These are phyloP conservation scores for Crossocerus cetratus DNA, from an alignment of 2,888 invertebrate genomes.

Conservation along the genomic window DNA sequence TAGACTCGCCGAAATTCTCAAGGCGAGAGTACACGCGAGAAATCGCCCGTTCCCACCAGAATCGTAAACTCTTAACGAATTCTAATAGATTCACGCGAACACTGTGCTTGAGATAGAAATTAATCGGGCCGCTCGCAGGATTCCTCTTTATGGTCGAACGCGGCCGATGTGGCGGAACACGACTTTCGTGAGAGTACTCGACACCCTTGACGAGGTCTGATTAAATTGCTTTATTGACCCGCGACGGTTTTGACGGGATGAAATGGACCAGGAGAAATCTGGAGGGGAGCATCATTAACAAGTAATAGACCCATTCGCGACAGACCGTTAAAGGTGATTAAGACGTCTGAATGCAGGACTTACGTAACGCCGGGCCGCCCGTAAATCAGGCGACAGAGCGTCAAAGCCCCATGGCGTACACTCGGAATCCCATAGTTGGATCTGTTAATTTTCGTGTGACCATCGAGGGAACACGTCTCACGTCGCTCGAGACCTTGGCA, in stretches of 20 bases:
- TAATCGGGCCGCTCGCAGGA: no score
- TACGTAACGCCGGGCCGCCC: constrained; percentile 33
- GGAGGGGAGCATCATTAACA: constrained; percentile 32
- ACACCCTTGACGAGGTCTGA: no score
- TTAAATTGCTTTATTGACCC: no score
- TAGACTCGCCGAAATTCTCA: constrained; percentile 31
- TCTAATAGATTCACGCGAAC: no score
- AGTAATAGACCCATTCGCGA: constrained; percentile 30
- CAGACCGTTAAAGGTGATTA: constrained; percentile 43
- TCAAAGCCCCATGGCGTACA: no score
- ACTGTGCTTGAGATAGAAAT: no score
- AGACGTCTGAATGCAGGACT: constrained; percentile 45
- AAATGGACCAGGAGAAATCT: constrained; percentile 5
- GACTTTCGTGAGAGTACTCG: no score
- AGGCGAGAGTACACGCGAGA: constrained; percentile 6
- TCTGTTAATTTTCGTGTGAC: constrained; percentile 35
- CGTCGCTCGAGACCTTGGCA: constrained; percentile 24
- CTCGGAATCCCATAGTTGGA: not conserved
- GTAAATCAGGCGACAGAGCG: constrained; percentile 28
- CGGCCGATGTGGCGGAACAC: no score
- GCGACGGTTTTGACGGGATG: no score
- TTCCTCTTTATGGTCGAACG: no score
- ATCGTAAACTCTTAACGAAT: not conserved
- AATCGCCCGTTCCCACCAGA: not conserved
- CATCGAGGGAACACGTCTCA: constrained; percentile 20